Evolutionary conservation across 2,113 vertebrate species (phyloP).

Genomic region (Aegotheles bennettii): DNA sequence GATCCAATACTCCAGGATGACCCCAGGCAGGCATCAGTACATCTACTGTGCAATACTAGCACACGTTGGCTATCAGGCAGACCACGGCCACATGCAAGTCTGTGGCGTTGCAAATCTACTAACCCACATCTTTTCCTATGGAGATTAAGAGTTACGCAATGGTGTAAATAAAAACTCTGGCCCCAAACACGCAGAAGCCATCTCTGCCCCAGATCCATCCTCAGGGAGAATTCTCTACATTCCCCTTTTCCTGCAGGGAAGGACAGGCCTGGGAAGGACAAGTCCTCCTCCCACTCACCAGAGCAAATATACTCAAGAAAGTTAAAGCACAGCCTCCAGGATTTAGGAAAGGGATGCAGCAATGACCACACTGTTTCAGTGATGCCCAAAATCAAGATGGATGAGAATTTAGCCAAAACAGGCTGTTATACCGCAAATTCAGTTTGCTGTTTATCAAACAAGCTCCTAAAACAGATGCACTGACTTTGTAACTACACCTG

Average conservation of each 20-base stretch:
- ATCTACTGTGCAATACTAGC: background rate
- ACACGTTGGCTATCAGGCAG: background rate
- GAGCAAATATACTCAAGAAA: background rate
- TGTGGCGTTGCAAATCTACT: background rate
- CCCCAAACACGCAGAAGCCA: background rate
- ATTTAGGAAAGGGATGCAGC: background rate
- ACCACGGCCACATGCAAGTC: background rate
- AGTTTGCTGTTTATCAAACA: background rate
- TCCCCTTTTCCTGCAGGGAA: background rate
- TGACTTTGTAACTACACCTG: background rate
- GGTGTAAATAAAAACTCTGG: slow-evolving; percentile 45
- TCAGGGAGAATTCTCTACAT: background rate
- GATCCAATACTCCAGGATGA: background rate
- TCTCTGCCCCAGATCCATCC: slow-evolving; percentile 28
- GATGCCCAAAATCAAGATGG: background rate
- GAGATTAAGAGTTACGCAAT: slow-evolving; percentile 11
- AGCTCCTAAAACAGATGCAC: background rate
- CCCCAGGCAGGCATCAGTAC: background rate
- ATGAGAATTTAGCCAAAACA: background rate
- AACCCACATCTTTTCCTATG: background rate
- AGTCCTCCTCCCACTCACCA: background rate
- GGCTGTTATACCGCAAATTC: background rate
- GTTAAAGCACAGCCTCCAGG: background rate
- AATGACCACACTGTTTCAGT: background rate
- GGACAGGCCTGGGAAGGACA: background rate